Percentiles rank a stretch among this genome's conserved stretches.
These are phyloP conservation scores for Odocoileus hemionus DNA, from an alignment of 2,113 vertebrate genomes.

Conservation along the genomic window DNA sequence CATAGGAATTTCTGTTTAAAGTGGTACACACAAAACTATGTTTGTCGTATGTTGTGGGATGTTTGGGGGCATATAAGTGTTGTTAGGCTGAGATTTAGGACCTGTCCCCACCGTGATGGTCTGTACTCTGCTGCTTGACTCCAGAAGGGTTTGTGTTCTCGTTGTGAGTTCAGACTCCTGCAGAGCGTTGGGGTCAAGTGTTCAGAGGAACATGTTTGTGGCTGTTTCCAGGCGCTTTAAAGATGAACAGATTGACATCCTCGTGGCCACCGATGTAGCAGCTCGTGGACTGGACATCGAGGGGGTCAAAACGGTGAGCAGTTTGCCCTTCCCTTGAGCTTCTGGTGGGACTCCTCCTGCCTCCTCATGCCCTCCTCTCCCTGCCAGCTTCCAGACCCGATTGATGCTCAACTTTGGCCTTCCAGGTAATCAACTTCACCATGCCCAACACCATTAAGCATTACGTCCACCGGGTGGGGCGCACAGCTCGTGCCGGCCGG, in stretches of 20 bases:
- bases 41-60: neutral
- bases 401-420: neutral
- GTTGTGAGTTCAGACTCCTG: neutral
- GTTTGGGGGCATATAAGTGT: too few relatives aligned
- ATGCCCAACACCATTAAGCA: constrained; percentile 97
- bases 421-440: constrained; percentile 97
- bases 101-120: neutral
- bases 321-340: neutral
- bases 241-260: constrained; percentile 97
- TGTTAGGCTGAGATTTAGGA: neutral
- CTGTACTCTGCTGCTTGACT: neutral
- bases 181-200: neutral
- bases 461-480: constrained; percentile 95
- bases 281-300: constrained; percentile 96
- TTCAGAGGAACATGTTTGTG: neutral
- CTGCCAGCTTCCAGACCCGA: neutral
- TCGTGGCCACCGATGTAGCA: constrained; percentile 97
- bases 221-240: constrained; percentile 90
- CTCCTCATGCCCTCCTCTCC: neutral
- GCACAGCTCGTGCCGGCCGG: constrained; percentile 92
- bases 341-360: neutral
- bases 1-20: neutral
- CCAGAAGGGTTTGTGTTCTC: neutral
- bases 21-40: rapidly evolving
- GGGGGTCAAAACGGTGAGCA: constrained; percentile 95